Evolutionary conservation across 2,888 invertebrate genomes (phyloP), one percentile per base, ranked within the genome.

Genomic region (Synanthedon andrenaeformis): DNA sequence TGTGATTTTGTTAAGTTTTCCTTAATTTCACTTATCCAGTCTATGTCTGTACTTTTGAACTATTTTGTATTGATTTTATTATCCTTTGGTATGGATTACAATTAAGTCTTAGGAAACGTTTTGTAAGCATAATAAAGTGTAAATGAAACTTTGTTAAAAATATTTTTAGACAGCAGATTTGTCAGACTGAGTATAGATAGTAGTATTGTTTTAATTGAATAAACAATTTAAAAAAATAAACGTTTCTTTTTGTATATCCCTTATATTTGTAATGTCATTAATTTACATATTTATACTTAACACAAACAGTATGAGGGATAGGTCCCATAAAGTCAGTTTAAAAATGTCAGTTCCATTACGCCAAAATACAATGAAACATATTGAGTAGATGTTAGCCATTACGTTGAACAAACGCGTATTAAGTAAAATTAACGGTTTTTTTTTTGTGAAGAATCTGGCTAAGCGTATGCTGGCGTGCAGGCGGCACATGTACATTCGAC

Each of bases 171-270:
- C 74, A 71, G 77, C 74, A 76, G 74, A 76, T 67, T 70, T 67
- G 78, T 82, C 77, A 76, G 84, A 86, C 86, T 85, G 85, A 86
- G 79, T 81, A 80, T 82, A 79, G 77, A 77, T 79, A 82, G 73
- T 80, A 79, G 76, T 65, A 72, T 72, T 81, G 80, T 79, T 83
- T 79, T 35, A 81, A 74, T 51, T 76, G 65, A 82, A 80, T 79
- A 79, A 79, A 79, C 60, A 53, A 61, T 61, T 62, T 55, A 56
- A 71, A 62, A n/a, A 70, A 70, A 65, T 57, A 56, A 42, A 35
- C 35, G 10, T 35, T 42, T 53, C 14, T 53, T 55, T 55, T 59
- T 64, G 58, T 54, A 41, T 8, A 51, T 28, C 19, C 13, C n/a
- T 8, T 45, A 3, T n/a, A 35, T 10, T 35, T 35, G 3, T 35